Conservation (phyloP, 2,888 invertebrate genomes). For the Adineta ricciae region DNA sequence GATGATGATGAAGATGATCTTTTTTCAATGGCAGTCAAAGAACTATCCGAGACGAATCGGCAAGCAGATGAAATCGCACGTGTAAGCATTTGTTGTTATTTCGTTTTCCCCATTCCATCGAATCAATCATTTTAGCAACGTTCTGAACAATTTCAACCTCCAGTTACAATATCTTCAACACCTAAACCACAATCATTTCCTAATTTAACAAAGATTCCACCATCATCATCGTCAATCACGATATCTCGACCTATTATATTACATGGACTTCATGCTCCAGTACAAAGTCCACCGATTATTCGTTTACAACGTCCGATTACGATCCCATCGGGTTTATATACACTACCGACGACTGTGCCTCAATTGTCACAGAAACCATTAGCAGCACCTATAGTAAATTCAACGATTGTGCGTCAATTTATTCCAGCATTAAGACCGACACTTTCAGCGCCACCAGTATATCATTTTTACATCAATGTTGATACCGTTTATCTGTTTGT, state of each 20-base stretch:
- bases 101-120: no score
- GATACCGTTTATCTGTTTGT: neutral
- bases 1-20: conserved; percentile 5
- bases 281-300: neutral
- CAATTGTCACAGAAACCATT: neutral
- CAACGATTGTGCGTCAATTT: neutral
- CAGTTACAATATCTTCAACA: no score
- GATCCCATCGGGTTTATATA: neutral
- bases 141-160: neutral
- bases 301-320: neutral
- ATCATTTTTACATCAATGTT: neutral
- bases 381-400: no score
- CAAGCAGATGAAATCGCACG: conserved; percentile 12
- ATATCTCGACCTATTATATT: neutral
- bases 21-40: neutral
- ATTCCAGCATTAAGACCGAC: neutral
- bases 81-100: neutral
- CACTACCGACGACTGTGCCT: neutral
- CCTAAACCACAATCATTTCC: neutral
- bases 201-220: neutral
- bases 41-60: conserved; percentile 2
- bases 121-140: neutral
- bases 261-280: conserved; percentile 6
- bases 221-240: neutral
- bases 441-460: neutral